Base-by-base conservation (phyloP, 2,797 vertebrate species). In the Hoplostethus atlanticus region DNA sequence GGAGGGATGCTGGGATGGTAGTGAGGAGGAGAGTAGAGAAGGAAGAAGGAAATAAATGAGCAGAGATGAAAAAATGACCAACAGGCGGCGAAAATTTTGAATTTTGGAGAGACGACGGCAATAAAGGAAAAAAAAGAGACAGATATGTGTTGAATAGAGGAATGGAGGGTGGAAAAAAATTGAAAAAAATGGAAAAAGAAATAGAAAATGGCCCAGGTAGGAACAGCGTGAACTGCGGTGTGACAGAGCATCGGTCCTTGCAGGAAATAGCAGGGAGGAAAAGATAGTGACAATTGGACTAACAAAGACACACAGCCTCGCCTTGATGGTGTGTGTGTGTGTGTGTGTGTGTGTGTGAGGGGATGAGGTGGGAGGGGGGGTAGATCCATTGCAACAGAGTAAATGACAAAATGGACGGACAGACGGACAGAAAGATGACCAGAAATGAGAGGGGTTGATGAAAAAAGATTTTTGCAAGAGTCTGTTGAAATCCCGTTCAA, bases 231-330 rank as follows among this genome's bases (percentile, higher is more conserved):
- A 64, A 64, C 61, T 16, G 80, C 74, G 38, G 74, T 52, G 87
- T 76, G 89, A 88, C 73, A 31, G 69, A 87, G 72, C 67, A 42
- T 79, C 44, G 60, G 25, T 13, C 82, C 81, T 87, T 77, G 71
- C 83, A 89, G 81, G 85, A 83, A 89, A 88, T 54, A 72, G 80
- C 70, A 82, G 81, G 59, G 65, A 75, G 75, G 81, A 68, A 62
- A 82, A 80, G 74, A 81, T 42, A 42, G 86, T 80, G 88, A 87
- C 90, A 88, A 91, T 86, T 82, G 84, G 81, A 71, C 88, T 90
- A 90, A 91, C 90, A 91, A 92, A 90, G 90, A 90, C 84, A 87
- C 85, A 90, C 80, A 81, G 80, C 83, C 84, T 88, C 60, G 66
- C 82, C 84, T 89, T 88, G 86, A 86, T 86, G 80, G 61, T 60